Evolutionary conservation across 2,888 invertebrate species (phyloP), one percentile per base, ranked within the genome.

Genomic region (Oligia fasciuncula): DNA sequence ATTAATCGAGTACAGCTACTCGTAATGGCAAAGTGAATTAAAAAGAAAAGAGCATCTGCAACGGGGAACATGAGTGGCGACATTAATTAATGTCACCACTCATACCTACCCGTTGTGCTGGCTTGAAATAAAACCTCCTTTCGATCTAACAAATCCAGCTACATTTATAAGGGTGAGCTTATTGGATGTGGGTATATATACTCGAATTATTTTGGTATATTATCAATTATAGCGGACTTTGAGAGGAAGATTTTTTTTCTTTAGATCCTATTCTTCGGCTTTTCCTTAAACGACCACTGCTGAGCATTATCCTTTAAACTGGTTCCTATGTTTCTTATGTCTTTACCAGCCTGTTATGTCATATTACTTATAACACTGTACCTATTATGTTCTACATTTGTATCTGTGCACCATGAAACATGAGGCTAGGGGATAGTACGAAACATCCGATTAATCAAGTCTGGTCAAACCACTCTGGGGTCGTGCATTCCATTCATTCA

Each of bases 41-140:
- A 86, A 86, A 85, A 86, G 13, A 66, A 76, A 81, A 76, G 29
- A 73, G 17, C 73, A 74, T 67, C 66, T 79, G 79, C 80, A 79
- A 35, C 35, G 35, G 9, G 62, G 60, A 80, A 78, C 85, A 81
- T 72, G 85, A 87, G 87, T 77, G 77, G 71, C 74, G 79, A 72
- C 77, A 68, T 75, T 76, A 77, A 87, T 81, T 77, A 85, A 86
- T 81, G 87, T 13, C 13, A 49, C 49, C 46, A 46, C 46, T 49
- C 13, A 49, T 85, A 81, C 78, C 79, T 73, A 82, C 68, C 76
- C 79, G 69, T 43, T 77, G 70, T 86, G 62, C 84, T 60, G 72
- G 72, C 65, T 79, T 65, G 54, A 83, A 79, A 86, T 79, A 83
- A 86, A 83, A 86, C 69, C 51, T 54, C 46, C 57, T 63, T 69